Percentiles rank a stretch among this genome's conserved stretches.
Evolutionary conservation across 2,113 vertebrate species (phyloP).

Genomic region (Loxodonta africana): DNA sequence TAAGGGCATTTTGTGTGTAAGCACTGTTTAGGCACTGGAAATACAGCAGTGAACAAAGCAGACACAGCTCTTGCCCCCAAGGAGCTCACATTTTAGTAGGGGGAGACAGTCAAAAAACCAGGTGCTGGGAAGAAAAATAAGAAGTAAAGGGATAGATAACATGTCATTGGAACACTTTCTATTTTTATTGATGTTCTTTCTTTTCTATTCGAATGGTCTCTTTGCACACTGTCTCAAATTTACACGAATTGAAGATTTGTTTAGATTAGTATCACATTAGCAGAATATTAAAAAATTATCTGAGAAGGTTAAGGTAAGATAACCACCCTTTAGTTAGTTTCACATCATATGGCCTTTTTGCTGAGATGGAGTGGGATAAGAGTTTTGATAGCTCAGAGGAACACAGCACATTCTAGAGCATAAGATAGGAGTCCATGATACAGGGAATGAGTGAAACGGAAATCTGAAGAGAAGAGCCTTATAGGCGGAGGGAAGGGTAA

Average conservation of each 20-base stretch:
- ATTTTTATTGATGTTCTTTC: background rate
- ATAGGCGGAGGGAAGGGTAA: background rate
- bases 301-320: background rate
- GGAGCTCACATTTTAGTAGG: conserved; percentile 25
- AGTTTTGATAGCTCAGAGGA: background rate
- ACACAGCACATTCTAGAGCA: accelerated
- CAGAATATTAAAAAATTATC: conserved; percentile 11
- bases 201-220: background rate
- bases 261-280: background rate
- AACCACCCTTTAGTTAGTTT: background rate
- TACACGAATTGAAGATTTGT: background rate
- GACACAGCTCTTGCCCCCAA: background rate
- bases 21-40: background rate
- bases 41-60: background rate
- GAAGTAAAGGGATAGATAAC: background rate
- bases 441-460: background rate
- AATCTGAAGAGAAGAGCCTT: background rate
- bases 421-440: background rate
- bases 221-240: background rate
- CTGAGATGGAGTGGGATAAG: background rate
- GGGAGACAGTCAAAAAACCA: background rate
- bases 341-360: background rate
- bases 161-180: background rate
- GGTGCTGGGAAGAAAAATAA: background rate
- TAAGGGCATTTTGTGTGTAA: background rate